Evolutionary conservation across 2,888 invertebrate species (phyloP).

Genomic region (Cosmia trapezina): DNA sequence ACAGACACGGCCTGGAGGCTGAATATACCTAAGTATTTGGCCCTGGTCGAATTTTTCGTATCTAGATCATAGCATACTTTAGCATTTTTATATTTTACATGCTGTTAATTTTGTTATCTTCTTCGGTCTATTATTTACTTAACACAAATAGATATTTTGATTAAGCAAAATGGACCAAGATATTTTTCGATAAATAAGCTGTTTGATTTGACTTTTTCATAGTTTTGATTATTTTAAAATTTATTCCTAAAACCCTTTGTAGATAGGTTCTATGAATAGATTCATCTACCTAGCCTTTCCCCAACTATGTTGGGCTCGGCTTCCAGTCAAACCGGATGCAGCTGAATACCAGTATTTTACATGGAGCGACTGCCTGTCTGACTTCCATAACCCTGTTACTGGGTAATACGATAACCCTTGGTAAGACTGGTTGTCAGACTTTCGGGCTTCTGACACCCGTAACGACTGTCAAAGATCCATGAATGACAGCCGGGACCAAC

Average conservation of each 20-base stretch:
- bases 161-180: background rate
- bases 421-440: no score
- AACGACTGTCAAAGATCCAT: no score
- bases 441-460: no score
- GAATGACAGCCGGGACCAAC: no score
- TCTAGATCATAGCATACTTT: slow-evolving; percentile 1
- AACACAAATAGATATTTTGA: background rate
- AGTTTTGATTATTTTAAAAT: background rate
- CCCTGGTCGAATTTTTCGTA: background rate
- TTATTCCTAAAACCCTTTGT: background rate
- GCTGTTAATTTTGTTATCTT: background rate
- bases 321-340: no score
- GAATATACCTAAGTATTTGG: slow-evolving; percentile 14
- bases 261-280: background rate
- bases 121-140: background rate
- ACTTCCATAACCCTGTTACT: no score
- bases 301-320: no score
- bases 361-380: no score
- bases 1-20: slow-evolving; percentile 32
- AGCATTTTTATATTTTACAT: background rate
- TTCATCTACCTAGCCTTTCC: no score
- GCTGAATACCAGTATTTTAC: no score
- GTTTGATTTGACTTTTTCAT: background rate
- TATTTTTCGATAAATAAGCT: background rate
- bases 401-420: no score